A percentile compares a stretch with the other conserved stretches of the same genome.
These are phyloP conservation scores for Callosobruchus maculatus DNA, from an alignment of 2,888 invertebrate species.

Conservation along the genomic window DNA sequence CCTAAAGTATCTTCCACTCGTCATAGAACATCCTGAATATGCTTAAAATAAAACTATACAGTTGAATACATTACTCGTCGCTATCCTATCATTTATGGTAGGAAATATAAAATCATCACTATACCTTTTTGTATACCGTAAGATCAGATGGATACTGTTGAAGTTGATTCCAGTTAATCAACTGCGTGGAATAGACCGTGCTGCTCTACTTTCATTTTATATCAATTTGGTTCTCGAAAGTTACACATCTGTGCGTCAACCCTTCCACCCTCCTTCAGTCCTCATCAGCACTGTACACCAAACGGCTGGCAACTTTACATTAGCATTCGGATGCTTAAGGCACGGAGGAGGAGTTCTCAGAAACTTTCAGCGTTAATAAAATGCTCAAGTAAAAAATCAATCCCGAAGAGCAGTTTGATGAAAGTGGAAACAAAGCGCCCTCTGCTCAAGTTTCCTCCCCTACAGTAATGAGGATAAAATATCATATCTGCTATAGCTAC, in stretches of 20 bases:
- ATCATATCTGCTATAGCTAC: not conserved
- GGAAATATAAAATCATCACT: no score
- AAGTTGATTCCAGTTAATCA: no score
- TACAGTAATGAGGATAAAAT: not conserved
- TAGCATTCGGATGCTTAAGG: not conserved
- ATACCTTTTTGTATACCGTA: no score
- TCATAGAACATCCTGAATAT: no score
- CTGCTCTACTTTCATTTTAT: not conserved
- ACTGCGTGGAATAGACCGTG: no score
- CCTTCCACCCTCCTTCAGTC: not conserved
- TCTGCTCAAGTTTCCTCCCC: not conserved
- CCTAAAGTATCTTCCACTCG: no score
- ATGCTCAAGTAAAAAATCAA: not conserved
- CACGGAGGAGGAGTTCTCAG: not conserved
- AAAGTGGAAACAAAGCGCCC: not conserved
- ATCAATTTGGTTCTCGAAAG: not conserved
- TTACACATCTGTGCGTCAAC: not conserved
- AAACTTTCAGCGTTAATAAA: not conserved
- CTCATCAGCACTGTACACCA: not conserved
- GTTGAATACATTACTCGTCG: no score
- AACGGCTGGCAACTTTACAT: not conserved
- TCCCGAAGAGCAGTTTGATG: not conserved
- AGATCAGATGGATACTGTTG: no score
- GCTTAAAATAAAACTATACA: no score
- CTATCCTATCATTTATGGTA: no score